Evolutionary conservation across 2,113 vertebrate genomes (phyloP).

Genomic region (Mesocricetus auratus): DNA sequence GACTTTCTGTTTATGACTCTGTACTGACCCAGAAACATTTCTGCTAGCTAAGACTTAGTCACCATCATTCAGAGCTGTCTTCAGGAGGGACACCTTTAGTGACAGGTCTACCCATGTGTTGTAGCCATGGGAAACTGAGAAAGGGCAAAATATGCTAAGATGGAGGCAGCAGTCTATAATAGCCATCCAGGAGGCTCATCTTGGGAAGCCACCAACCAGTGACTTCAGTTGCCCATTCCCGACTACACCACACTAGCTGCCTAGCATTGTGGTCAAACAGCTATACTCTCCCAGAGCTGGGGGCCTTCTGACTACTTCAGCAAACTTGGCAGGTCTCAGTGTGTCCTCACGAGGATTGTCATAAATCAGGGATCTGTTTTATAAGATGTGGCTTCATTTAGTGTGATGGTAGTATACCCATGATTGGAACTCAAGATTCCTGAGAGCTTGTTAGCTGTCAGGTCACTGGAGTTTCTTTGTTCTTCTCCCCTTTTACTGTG

Average conservation of each 20-base stretch:
- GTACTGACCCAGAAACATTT: not conserved
- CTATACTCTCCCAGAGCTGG: not conserved
- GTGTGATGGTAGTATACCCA: not conserved
- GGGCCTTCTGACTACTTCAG: not conserved
- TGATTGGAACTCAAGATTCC: slow-evolving; percentile 20
- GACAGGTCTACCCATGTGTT: not conserved
- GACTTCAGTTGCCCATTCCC: not conserved
- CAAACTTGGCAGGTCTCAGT: slow-evolving; percentile 53
- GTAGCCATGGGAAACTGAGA: not conserved
- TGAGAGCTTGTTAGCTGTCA: not conserved
- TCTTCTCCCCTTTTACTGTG: not conserved
- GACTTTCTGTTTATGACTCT: too few species aligned
- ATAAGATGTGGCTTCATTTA: not conserved
- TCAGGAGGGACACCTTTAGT: not conserved
- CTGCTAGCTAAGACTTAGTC: not conserved
- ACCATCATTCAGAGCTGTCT: not conserved
- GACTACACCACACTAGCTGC: not conserved
- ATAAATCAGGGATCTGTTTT: not conserved
- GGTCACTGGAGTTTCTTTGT: not conserved
- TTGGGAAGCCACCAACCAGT: not conserved
- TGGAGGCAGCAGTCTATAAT: not conserved
- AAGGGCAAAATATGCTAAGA: not conserved
- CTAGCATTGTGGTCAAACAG: slow-evolving; percentile 7
- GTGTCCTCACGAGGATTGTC: not conserved
- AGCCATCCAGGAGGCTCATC: not conserved